Conservation (phyloP, 2,888 invertebrate species). For the Conchocele bisecta region DNA sequence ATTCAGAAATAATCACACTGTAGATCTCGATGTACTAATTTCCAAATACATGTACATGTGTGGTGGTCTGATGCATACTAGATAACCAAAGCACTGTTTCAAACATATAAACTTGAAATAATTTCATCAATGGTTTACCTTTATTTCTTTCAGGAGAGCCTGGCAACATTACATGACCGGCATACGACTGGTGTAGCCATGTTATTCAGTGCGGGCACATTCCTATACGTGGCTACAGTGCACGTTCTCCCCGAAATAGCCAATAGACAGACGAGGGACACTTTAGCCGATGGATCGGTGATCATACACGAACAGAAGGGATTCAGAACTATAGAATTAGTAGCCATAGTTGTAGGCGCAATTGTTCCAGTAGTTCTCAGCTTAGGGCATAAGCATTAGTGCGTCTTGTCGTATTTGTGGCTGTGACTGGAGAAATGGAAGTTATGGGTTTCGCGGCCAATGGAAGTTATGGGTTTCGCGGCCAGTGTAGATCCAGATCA, state of each 20-base stretch:
- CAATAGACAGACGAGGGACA: constrained; percentile 68
- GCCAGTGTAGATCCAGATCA: too few species aligned
- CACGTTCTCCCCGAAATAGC: constrained; percentile 97
- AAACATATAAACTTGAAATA: too few species aligned
- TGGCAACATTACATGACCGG: constrained; percentile 93
- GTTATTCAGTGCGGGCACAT: constrained; percentile 99
- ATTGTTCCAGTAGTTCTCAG: constrained; percentile 94
- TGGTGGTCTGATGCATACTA: background rate
- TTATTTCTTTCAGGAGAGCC: constrained; percentile 89
- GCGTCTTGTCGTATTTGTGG: background rate
- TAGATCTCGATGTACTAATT: background rate
- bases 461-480: too few species aligned
- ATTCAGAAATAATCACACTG: background rate
- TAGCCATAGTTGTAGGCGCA: constrained; percentile 93
- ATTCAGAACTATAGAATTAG: constrained; percentile 90
- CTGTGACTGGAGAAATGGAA: background rate
- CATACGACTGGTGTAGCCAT: constrained; percentile 98
- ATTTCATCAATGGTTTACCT: too few species aligned
- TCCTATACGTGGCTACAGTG: constrained; percentile 98
- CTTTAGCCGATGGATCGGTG: constrained; percentile 75
- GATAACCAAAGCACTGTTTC: too few species aligned
- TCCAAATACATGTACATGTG: background rate
- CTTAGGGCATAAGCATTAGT: constrained; percentile 88
- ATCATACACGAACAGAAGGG: constrained; percentile 79
- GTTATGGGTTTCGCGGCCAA: too few species aligned